A percentile compares a stretch with the other conserved stretches of the same genome.
Evolutionary conservation across 2,888 invertebrate genomes (phyloP).

Genomic region (Augochlorella aurata): DNA sequence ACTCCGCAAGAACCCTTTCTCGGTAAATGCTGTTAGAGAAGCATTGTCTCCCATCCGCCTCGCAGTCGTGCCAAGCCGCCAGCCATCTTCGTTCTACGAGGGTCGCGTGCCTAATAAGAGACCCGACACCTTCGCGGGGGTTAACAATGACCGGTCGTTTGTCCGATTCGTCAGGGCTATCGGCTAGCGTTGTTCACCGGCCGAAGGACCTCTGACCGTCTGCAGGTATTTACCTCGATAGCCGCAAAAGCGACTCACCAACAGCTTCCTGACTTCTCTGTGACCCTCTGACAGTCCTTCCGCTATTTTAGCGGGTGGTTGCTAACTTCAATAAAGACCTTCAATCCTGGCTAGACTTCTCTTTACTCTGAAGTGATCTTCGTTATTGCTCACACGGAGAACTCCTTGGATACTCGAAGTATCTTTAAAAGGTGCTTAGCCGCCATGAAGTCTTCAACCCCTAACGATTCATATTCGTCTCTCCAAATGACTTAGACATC

Average conservation of each 20-base stretch:
- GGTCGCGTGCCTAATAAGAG: slow-evolving; percentile 72
- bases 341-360: too few species aligned
- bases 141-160: slow-evolving; percentile 75
- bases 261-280: slow-evolving; percentile 9
- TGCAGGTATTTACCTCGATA: slow-evolving; percentile 57
- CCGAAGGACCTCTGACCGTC: slow-evolving; percentile 70
- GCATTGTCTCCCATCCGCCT: slow-evolving; percentile 56
- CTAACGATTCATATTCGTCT: too few species aligned
- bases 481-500: too few species aligned
- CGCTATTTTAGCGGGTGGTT: too few species aligned
- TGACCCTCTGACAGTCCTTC: not conserved
- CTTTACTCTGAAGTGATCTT: too few species aligned
- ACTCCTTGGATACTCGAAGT: too few species aligned
- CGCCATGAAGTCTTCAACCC: too few species aligned
- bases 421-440: too few species aligned
- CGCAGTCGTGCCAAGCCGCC: slow-evolving; percentile 41
- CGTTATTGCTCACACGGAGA: too few species aligned
- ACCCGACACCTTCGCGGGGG: slow-evolving; percentile 59
- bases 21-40: slow-evolving; percentile 1
- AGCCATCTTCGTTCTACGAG: slow-evolving; percentile 56
- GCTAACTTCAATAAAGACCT: too few species aligned
- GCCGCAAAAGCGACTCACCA: slow-evolving; percentile 42
- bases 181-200: slow-evolving; percentile 71
- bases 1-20: slow-evolving; percentile 8
- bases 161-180: slow-evolving; percentile 78